Evolutionary conservation across 2,888 invertebrate species (phyloP).

Genomic region (Gibbula magus): DNA sequence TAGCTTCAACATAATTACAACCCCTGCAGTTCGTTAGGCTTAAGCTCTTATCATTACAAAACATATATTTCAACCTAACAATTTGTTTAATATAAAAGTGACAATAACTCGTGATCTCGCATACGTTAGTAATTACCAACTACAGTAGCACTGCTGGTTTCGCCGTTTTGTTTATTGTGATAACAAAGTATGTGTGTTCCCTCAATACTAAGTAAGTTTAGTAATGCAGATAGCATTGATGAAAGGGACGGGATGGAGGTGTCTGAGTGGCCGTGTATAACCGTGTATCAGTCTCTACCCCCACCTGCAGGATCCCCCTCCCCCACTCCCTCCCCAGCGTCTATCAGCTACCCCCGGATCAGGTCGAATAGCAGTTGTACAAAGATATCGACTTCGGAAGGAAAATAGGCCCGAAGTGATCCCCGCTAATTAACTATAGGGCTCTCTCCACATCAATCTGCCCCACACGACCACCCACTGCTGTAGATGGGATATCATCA

Average conservation of each 20-base stretch:
- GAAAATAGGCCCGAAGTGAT: slow-evolving; percentile 7
- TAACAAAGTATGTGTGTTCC: not conserved
- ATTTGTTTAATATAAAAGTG: too few relatives aligned
- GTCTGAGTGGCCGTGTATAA: slow-evolving; percentile 18
- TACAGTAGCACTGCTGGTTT: too few relatives aligned
- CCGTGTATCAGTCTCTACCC: slow-evolving; percentile 7
- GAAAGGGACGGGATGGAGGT: not conserved
- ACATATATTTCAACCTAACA: too few relatives aligned
- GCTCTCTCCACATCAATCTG: not conserved
- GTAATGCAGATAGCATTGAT: not conserved
- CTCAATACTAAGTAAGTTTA: not conserved
- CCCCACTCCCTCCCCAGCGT: not conserved
- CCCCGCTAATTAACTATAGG: not conserved
- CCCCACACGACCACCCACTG: slow-evolving; percentile 8
- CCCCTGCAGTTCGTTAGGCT: too few relatives aligned
- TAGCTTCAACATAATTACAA: too few relatives aligned
- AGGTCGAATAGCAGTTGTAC: not conserved
- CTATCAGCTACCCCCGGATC: slow-evolving; percentile 2
- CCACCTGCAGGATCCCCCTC: not conserved
- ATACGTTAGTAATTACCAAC: too few relatives aligned
- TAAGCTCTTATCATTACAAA: too few relatives aligned
- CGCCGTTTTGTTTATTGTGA: too few relatives aligned
- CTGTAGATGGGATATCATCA: not conserved
- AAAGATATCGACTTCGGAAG: slow-evolving; percentile 13
- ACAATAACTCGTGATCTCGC: too few relatives aligned